Evolutionary conservation across 2,113 vertebrate species (phyloP), one percentile per base, ranked within the genome.

Genomic region (Lophotis ruficrista): DNA sequence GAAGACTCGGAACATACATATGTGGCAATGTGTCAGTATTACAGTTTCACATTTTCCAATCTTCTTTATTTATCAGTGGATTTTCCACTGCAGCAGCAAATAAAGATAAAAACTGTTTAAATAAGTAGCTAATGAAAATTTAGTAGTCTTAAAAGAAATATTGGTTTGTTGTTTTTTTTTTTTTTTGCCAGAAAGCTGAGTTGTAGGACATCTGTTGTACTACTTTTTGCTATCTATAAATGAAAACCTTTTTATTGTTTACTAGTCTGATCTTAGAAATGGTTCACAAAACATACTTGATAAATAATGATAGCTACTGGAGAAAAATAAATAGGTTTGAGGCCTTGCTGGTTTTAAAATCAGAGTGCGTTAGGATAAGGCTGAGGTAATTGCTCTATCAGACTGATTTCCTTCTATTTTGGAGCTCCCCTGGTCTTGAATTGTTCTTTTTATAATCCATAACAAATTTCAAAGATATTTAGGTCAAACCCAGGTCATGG

Each of bases 331-430:
- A 3, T 24, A 78, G 22, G 53, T 76, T 75, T 51, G 45, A 43
- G 35, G 18, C 82, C 64, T 33, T 64, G 22, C 73, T 93, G 22
- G 8, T 86, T 96, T 93, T 76, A 95, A 94, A 83, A 87, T 79
- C 37, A 89, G 35, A 82, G 28, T 68, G 24, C 82, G 28, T 64
- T 91, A 83, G n/a, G 77, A 70, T 71, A 81, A 48, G 33, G 19
- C n/a, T 16, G 24, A 88, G n/a, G 69, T 88, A 95, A 95, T 83
- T 91, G 33, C 24, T 79, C 58, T 86, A 23, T 92, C 37, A 82
- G 47, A 75, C 58, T 71, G 23, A 3, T 86, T 72, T 53, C 27
- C 56, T 69, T 72, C 30, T 56, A 54, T 81, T 94, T 82, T 91
- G 93, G 50, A 91, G 50, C 10, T 89, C 13, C 94, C 21, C 12